phyloP scores from a whole-genome alignment of 2,113 vertebrate species.

The Tringa solitaria region DNA sequence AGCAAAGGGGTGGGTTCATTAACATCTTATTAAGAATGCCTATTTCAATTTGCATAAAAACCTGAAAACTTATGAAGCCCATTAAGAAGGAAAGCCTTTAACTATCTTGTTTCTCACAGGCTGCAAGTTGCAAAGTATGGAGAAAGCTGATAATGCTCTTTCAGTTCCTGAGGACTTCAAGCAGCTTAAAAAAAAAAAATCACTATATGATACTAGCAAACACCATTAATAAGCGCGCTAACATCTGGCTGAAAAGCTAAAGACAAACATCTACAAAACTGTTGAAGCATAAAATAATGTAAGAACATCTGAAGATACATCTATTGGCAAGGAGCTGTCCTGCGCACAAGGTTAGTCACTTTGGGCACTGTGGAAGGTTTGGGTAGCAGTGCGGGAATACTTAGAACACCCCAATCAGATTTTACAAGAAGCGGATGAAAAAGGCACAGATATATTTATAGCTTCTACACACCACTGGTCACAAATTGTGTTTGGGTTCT shows the following conservation, averaged over 20 bases:
- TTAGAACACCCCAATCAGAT: neutral
- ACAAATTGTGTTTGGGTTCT: neutral
- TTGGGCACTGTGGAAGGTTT: neutral
- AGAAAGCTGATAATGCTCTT: constrained; percentile 38
- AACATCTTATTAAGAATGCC: neutral
- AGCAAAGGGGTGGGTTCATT: neutral
- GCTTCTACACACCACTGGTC: neutral
- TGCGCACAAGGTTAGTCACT: neutral
- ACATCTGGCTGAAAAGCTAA: neutral
- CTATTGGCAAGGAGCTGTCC: neutral
- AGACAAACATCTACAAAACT: neutral
- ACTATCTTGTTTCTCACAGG: neutral
- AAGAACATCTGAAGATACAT: neutral
- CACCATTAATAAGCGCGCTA: neutral
- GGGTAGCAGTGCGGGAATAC: neutral
- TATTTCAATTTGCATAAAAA: neutral
- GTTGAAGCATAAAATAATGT: neutral
- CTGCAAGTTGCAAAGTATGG: neutral
- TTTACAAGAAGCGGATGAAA: neutral
- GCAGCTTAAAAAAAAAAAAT: neutral
- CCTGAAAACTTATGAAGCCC: neutral
- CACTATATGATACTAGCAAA: neutral
- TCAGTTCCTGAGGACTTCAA: neutral
- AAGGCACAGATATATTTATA: neutral
- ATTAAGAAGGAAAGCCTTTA: neutral